phyloP scores from a whole-genome alignment of 2,113 vertebrate species.

The Thymallus thymallus region DNA sequence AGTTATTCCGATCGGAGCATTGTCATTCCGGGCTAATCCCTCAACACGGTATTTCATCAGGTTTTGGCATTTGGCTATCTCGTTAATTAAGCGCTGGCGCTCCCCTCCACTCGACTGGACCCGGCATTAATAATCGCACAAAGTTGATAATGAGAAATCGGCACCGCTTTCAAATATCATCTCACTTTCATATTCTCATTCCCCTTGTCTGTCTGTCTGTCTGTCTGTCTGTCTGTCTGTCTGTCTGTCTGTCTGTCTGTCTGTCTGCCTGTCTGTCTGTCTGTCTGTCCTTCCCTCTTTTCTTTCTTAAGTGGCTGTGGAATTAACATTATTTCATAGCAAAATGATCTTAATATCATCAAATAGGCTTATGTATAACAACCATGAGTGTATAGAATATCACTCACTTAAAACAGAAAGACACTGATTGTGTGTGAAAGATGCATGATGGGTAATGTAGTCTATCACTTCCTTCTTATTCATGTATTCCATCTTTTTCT shows the following conservation, averaged over 20 bases:
- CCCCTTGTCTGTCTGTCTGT: slow-evolving; percentile 9
- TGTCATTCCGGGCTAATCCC: slow-evolving; percentile 69
- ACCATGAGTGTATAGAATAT: slow-evolving; percentile 26
- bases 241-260: no score
- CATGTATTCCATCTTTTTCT: slow-evolving; percentile 25
- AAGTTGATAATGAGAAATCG: slow-evolving; percentile 50
- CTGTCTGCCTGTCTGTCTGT: no score
- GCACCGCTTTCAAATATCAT: slow-evolving; percentile 5
- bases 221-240: not conserved
- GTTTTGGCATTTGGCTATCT: slow-evolving; percentile 68
- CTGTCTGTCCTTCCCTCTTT: no score
- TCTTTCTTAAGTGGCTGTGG: not conserved
- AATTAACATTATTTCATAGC: slow-evolving; percentile 46
- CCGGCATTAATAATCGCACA: slow-evolving; percentile 50
- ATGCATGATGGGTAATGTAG: not conserved
- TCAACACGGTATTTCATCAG: slow-evolving; percentile 60
- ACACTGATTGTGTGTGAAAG: not conserved
- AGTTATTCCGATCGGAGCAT: slow-evolving; percentile 54
- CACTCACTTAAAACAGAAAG: slow-evolving; percentile 16
- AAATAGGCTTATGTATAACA: slow-evolving; percentile 35
- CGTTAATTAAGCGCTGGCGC: slow-evolving; percentile 62
- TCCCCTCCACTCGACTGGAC: slow-evolving; percentile 4
- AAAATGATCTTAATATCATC: slow-evolving; percentile 33
- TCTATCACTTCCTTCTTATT: slow-evolving; percentile 9
- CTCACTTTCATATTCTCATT: not conserved